phyloP scores from a whole-genome alignment of 2,113 vertebrate species.

The Lates calcarifer region DNA sequence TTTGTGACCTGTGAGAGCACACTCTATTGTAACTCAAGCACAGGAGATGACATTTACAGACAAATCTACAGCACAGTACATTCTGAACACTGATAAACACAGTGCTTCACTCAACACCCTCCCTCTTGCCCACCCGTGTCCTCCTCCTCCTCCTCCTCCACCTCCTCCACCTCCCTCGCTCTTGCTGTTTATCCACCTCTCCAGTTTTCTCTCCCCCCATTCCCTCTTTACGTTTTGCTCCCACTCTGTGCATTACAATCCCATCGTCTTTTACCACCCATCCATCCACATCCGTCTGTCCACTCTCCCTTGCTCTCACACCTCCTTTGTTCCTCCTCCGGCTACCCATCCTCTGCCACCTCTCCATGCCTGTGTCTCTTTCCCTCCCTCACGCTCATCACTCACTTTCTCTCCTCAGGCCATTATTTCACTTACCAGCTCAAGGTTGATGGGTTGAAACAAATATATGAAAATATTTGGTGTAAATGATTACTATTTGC shows the following conservation, averaged over 20 bases:
- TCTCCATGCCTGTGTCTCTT: slow-evolving; percentile 42
- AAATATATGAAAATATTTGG: no score
- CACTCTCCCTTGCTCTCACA: slow-evolving; percentile 57
- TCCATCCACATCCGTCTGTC: slow-evolving; percentile 51
- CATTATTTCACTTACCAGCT: slow-evolving; percentile 34
- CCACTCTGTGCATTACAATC: slow-evolving; percentile 22
- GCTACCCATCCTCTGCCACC: slow-evolving; percentile 68
- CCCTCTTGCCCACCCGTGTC: slow-evolving; percentile 52
- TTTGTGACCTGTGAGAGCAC: slow-evolving; percentile 20
- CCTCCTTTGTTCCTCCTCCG: slow-evolving; percentile 62
- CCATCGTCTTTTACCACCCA: slow-evolving; percentile 60
- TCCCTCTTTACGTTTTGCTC: slow-evolving; percentile 53
- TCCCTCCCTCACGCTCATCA: slow-evolving; percentile 52
- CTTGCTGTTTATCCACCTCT: slow-evolving; percentile 59
- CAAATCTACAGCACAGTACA: slow-evolving; percentile 75
- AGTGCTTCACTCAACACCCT: slow-evolving; percentile 51
- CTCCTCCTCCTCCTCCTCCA: slow-evolving; percentile 53
- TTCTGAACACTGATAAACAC: slow-evolving; percentile 76
- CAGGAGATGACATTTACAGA: slow-evolving; percentile 77
- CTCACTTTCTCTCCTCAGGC: slow-evolving; percentile 55
- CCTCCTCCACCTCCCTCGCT: slow-evolving; percentile 48
- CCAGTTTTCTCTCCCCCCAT: slow-evolving; percentile 53
- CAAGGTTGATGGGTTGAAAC: slow-evolving; percentile 48
- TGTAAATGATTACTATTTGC: no score
- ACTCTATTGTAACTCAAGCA: slow-evolving; percentile 66